Evolutionary conservation across 2,113 vertebrate species (phyloP), one percentile per base, ranked within the genome.

Genomic region (Riparia riparia): DNA sequence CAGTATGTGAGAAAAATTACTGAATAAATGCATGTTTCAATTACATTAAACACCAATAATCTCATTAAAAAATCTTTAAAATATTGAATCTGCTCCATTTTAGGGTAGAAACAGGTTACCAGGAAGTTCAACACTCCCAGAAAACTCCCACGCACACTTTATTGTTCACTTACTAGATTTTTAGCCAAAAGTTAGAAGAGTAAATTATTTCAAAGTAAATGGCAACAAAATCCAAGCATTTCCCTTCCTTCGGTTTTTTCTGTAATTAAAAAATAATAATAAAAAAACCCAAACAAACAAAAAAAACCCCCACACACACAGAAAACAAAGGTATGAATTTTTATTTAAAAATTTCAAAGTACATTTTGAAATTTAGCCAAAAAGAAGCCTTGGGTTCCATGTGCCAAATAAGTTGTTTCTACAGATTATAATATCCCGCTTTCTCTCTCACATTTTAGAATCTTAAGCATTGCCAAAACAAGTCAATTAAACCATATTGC

Each of bases 381-480:
- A 61, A 91, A 66, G 11, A 47, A 50, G 15, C 47, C 54, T 77
- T 37, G 22, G 22, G 26, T 61, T 85, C 28, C 42, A 24, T 9
- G 7, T 63, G n/a, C n/a, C 82, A 80, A 87, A 7, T 45, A 66
- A 81, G 18, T 64, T 63, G 26, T 4, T 81, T 89, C n/a, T 82
- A 80, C 32, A 72, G 88, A 61, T 34, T n/a, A 61, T 13, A 18
- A 45, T 4, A 73, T 34, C 7, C 39, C 13, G 19, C 65, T 88
- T 77, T 71, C 66, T 89, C 91, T 95, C 97, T 96, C 71, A 25
- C 96, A 84, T 94, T 98, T 97, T 93, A 94, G 89, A 82, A 97
- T 84, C 88, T 64, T 37, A 95, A 76, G n/a, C 42, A 72, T 60
- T 98, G 96, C 96, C 97, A 98, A 97, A 98, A 97, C 88, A 97